Percentiles rank a stretch among this genome's conserved stretches.
These are phyloP conservation scores for Cossypha polioptera DNA, from an alignment of 2,797 vertebrate genomes.

Conservation along the genomic window DNA sequence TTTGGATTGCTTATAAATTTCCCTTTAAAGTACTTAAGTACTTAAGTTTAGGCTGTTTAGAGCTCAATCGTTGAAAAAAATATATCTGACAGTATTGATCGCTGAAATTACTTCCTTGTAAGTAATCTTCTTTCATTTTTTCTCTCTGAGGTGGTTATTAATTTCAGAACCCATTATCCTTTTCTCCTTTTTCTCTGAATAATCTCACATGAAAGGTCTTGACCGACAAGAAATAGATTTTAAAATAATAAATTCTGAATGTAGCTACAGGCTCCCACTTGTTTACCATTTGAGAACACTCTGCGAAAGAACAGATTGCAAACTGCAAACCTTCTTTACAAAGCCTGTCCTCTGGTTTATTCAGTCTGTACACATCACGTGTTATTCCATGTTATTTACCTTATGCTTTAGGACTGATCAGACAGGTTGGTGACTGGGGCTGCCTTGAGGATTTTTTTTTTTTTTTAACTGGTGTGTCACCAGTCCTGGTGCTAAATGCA, in stretches of 20 bases:
- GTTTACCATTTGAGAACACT: neutral
- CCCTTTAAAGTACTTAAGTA: neutral
- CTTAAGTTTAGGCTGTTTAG: neutral
- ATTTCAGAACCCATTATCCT: slow-evolving; percentile 5
- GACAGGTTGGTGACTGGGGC: neutral
- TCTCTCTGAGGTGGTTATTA: neutral
- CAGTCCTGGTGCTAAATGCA: neutral
- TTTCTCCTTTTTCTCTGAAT: neutral
- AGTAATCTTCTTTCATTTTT: neutral
- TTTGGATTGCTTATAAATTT: neutral
- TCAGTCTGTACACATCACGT: neutral
- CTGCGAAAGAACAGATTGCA: neutral
- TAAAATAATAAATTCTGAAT: neutral
- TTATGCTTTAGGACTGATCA: neutral
- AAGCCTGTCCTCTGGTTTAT: neutral
- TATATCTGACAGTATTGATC: neutral
- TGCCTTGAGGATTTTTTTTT: neutral
- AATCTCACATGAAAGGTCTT: neutral
- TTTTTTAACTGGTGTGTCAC: neutral
- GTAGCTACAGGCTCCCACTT: neutral
- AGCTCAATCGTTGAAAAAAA: neutral
- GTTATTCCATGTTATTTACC: neutral
- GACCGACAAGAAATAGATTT: neutral
- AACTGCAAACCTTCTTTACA: neutral
- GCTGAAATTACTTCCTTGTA: neutral